These are phyloP conservation scores for Pammene aurita DNA, from an alignment of 2,888 invertebrate species.

Conservation along the genomic window DNA sequence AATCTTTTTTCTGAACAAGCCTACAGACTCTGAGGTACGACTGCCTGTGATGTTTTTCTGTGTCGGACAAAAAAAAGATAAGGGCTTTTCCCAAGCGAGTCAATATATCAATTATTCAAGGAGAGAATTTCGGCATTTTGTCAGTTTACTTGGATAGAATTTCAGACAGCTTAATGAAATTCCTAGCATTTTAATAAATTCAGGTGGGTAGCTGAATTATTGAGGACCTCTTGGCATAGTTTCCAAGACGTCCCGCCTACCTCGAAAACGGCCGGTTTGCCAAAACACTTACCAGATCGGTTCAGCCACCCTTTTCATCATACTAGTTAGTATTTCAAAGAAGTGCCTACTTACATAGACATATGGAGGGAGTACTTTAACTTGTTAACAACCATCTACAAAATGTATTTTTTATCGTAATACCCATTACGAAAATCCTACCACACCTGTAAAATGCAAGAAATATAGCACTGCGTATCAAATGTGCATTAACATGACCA, in stretches of 20 bases:
- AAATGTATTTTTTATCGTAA: no score
- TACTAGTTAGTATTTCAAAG: background rate
- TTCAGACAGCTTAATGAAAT: conserved; percentile 19
- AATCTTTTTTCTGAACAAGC: conserved; percentile 38
- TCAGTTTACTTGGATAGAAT: conserved; percentile 15
- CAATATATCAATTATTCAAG: conserved; percentile 29
- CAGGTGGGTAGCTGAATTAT: conserved; percentile 20
- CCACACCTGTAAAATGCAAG: no score
- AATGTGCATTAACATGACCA: no score
- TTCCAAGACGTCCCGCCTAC: conserved; percentile 37
- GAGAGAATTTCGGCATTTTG: conserved; percentile 14
- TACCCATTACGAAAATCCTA: no score
- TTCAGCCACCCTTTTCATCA: conserved; percentile 17
- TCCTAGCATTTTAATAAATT: conserved; percentile 22
- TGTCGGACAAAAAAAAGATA: conserved; percentile 23
- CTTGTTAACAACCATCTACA: no score
- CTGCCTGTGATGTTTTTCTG: conserved; percentile 14
- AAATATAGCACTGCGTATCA: no score
- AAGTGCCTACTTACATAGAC: no score
- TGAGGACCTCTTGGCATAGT: conserved; percentile 33
- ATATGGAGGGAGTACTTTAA: no score
- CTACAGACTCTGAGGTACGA: conserved; percentile 13
- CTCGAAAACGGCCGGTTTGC: conserved; percentile 10
- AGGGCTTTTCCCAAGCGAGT: conserved; percentile 32
- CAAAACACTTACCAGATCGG: conserved; percentile 20